Percentiles rank a stretch among this genome's conserved stretches.
Evolutionary conservation across 2,888 invertebrate genomes (phyloP).

Genomic region (Catonia carolina): DNA sequence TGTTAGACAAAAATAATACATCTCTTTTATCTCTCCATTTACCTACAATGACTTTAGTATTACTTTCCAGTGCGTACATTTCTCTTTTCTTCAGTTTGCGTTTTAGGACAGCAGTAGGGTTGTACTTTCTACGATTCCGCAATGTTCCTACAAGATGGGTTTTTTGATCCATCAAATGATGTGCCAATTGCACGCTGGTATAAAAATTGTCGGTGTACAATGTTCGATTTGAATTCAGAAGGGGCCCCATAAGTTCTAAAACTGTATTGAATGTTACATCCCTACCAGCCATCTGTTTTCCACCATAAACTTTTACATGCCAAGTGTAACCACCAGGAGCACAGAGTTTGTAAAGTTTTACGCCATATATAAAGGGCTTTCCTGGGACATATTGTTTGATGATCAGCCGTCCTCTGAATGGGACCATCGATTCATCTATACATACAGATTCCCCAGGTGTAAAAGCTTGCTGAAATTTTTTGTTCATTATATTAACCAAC

Average conservation of each 20-base stretch:
- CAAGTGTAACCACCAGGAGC: not conserved
- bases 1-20: not conserved
- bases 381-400: not conserved
- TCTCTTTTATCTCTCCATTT: not conserved
- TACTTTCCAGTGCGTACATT: not conserved
- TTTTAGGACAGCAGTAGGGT: not conserved
- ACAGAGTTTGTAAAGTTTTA: conserved; percentile 10
- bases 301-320: conserved; percentile 2
- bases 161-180: not conserved
- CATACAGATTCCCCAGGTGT: not conserved
- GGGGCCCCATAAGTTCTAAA: not conserved
- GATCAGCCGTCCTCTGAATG: not conserved
- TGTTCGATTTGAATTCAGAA: not conserved
- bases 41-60: not conserved
- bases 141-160: not conserved
- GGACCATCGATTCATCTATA: conserved; percentile 6
- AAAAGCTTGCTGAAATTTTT: not conserved
- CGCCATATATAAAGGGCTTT: not conserved
- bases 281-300: not conserved
- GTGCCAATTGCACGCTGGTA: not conserved
- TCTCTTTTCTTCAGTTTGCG: not conserved
- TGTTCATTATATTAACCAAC: not conserved
- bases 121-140: not conserved
- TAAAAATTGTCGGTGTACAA: not conserved
- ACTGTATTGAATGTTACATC: too few species aligned